Conservation (phyloP, 92 coral and sea anemone genomes). For the Micromussa lordhowensis region DNA sequence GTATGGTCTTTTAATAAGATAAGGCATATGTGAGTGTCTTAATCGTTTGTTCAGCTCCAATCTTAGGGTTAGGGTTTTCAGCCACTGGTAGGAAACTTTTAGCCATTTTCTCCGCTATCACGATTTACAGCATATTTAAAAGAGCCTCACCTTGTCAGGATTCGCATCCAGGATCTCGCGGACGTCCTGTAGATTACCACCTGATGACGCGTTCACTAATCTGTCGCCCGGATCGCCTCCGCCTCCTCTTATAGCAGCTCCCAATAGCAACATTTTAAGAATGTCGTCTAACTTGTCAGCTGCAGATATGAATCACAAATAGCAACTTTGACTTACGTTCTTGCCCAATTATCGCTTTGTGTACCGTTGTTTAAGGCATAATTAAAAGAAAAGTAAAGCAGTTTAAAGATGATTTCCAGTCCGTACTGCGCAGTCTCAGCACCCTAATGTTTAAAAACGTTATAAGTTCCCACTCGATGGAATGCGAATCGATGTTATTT, state of each 20-base stretch:
- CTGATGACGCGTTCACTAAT: constrained; percentile 69
- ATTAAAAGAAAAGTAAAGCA: too few species aligned
- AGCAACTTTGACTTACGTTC: not conserved
- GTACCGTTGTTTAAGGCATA: not conserved
- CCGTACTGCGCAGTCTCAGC: too few species aligned
- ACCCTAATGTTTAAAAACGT: too few species aligned
- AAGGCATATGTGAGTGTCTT: too few species aligned
- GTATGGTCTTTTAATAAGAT: too few species aligned
- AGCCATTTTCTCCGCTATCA: not conserved
- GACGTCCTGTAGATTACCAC: constrained; percentile 73
- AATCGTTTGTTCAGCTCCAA: too few species aligned
- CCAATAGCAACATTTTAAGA: constrained; percentile 42
- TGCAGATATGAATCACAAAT: not conserved
- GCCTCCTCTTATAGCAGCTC: constrained; percentile 24
- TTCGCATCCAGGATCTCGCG: constrained; percentile 67
- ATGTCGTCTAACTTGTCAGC: not conserved
- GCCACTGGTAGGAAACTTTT: too few species aligned
- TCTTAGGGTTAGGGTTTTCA: too few species aligned
- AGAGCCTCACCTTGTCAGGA: constrained; percentile 47
- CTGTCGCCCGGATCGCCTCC: constrained; percentile 51
- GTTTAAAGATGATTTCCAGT: too few species aligned
- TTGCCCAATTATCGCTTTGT: not conserved
- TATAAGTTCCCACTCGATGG: too few species aligned
- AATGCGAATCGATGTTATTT: too few species aligned
- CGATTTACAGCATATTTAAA: not conserved